Evolutionary conservation across 2,113 vertebrate genomes (phyloP).

Genomic region (Oriolus oriolus): DNA sequence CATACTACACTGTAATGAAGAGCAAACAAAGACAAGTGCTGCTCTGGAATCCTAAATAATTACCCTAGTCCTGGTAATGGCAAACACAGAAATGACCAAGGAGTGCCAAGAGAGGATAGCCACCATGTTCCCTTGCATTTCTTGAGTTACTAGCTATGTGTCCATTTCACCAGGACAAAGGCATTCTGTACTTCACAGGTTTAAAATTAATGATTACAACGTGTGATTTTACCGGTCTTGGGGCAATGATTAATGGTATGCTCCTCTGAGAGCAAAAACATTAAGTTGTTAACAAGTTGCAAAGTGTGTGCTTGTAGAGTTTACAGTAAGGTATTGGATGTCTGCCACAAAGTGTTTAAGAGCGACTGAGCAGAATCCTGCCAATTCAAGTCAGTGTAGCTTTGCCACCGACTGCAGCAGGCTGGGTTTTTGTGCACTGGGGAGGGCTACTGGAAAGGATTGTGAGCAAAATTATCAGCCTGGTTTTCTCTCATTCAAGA

Average conservation of each 20-base stretch:
- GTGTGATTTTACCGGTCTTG: neutral
- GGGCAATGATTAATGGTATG: neutral
- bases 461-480: neutral
- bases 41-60: neutral
- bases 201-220: neutral
- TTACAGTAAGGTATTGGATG: neutral
- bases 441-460: neutral
- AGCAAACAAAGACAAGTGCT: neutral
- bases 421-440: neutral
- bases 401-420: neutral
- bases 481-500: neutral
- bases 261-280: neutral
- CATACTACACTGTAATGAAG: neutral
- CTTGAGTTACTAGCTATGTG: neutral
- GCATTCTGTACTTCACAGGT: neutral
- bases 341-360: neutral
- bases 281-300: neutral
- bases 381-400: neutral
- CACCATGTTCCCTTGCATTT: neutral
- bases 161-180: neutral
- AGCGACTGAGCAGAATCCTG: neutral
- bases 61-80: neutral
- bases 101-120: rapidly evolving
- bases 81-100: neutral
- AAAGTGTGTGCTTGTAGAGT: neutral